phyloP scores from a whole-genome alignment of 2,113 vertebrate species.

The Lampris megalopsis region DNA sequence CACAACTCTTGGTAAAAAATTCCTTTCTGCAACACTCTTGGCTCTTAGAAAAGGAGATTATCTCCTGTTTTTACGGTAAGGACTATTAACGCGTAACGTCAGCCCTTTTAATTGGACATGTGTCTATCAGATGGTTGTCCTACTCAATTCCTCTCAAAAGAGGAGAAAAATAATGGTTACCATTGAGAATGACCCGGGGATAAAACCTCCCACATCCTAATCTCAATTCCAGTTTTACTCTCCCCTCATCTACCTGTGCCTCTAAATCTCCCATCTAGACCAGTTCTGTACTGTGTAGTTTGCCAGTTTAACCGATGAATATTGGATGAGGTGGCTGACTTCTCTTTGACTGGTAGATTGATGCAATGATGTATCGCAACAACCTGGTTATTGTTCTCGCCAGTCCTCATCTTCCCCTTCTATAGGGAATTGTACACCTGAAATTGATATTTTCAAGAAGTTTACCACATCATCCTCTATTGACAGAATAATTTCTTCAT shows the following conservation, averaged over 20 bases:
- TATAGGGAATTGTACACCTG: neutral
- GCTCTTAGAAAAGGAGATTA: neutral
- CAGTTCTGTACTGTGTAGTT: slow-evolving; percentile 11
- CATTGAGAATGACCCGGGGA: neutral
- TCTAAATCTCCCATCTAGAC: neutral
- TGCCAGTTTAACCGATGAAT: slow-evolving; percentile 11
- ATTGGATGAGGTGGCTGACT: slow-evolving; percentile 11
- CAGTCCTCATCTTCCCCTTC: neutral
- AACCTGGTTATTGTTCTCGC: slow-evolving; percentile 1
- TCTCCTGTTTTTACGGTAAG: neutral
- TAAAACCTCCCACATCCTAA: slow-evolving; percentile 9
- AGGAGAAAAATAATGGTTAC: neutral
- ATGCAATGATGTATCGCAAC: neutral
- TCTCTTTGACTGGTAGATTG: neutral
- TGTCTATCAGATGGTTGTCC: neutral
- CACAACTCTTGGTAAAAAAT: neutral
- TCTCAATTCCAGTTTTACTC: slow-evolving; percentile 8
- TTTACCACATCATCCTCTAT: slow-evolving; percentile 5
- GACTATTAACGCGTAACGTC: slow-evolving; percentile 10
- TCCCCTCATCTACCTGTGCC: neutral
- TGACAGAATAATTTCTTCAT: slow-evolving; percentile 28
- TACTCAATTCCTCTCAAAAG: neutral
- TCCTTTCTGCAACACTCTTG: neutral
- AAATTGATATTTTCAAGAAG: slow-evolving; percentile 43
- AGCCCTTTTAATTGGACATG: slow-evolving; percentile 25